Percentiles rank a stretch among this genome's conserved stretches.
These are phyloP conservation scores for Prenolepis imparis DNA, from an alignment of 2,888 invertebrate genomes.

Conservation along the genomic window DNA sequence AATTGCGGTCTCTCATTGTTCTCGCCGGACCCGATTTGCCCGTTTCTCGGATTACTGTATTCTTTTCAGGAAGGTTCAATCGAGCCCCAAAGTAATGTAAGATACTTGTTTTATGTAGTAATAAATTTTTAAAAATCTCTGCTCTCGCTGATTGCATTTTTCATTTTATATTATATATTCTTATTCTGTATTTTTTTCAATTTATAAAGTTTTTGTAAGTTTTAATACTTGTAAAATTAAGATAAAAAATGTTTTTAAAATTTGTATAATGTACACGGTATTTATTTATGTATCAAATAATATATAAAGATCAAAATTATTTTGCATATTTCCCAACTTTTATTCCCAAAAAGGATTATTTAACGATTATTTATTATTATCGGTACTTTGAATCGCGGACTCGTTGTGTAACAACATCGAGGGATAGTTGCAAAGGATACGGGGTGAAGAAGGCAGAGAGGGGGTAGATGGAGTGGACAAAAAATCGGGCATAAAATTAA, in stretches of 20 bases:
- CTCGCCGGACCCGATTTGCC: conserved; percentile 51
- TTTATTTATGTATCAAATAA: neutral
- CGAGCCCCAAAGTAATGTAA: neutral
- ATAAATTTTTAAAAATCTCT: neutral
- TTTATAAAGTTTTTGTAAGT: neutral
- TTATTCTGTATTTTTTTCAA: neutral
- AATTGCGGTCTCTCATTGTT: conserved; percentile 78
- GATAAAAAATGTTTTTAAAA: neutral
- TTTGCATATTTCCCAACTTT: neutral
- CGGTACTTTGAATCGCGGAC: conserved; percentile 11
- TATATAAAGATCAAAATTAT: neutral
- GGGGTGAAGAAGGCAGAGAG: conserved; percentile 33
- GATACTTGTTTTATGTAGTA: neutral
- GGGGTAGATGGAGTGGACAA: conserved; percentile 74
- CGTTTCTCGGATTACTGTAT: conserved; percentile 33
- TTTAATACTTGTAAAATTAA: neutral
- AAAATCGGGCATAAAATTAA: conserved; percentile 85
- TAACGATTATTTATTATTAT: conserved; percentile 44
- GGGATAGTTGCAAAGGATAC: neutral
- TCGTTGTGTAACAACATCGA: conserved; percentile 37
- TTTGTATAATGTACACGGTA: neutral
- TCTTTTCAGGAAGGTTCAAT: neutral
- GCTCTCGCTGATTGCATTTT: neutral
- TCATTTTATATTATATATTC: neutral
- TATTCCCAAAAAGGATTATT: conserved; percentile 10